Evolutionary conservation across 2,888 invertebrate species (phyloP).

Genomic region (Apotomis capreana): DNA sequence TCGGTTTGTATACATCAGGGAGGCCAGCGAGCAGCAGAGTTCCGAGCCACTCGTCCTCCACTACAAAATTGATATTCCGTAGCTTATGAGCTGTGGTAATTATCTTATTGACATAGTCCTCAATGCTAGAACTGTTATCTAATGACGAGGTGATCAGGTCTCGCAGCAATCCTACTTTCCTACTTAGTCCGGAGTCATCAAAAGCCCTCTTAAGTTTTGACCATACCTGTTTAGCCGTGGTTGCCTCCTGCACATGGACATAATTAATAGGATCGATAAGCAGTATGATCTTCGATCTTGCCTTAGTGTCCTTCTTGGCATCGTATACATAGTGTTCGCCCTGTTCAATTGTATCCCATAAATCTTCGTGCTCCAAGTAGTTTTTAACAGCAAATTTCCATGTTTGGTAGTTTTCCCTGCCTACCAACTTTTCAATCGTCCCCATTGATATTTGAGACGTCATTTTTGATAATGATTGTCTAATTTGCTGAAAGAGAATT

Average conservation of each 20-base stretch:
- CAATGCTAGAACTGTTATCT: slow-evolving; percentile 41
- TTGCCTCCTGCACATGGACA: slow-evolving; percentile 27
- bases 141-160: slow-evolving; percentile 42
- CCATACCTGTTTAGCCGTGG: slow-evolving; percentile 32
- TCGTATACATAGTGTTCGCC: neutral
- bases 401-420: too few species aligned
- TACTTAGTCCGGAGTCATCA: slow-evolving; percentile 38
- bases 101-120: slow-evolving; percentile 45
- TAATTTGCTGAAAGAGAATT: neutral
- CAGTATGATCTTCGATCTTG: neutral
- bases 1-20: slow-evolving; percentile 43
- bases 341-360: slow-evolving; percentile 1
- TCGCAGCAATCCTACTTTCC: slow-evolving; percentile 43
- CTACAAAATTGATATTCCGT: slow-evolving; percentile 44
- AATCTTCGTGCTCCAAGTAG: neutral
- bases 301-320: neutral
- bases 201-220: slow-evolving; percentile 33
- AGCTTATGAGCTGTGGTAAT: slow-evolving; percentile 44
- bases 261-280: slow-evolving; percentile 6
- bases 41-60: slow-evolving; percentile 47
- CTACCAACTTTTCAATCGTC: too few species aligned
- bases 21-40: slow-evolving; percentile 45
- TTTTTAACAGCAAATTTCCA: too few species aligned
- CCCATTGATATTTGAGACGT: neutral
- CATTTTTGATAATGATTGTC: neutral